These are phyloP conservation scores for Oostethus manadensis DNA, from an alignment of 2,113 vertebrate genomes.

Conservation along the genomic window DNA sequence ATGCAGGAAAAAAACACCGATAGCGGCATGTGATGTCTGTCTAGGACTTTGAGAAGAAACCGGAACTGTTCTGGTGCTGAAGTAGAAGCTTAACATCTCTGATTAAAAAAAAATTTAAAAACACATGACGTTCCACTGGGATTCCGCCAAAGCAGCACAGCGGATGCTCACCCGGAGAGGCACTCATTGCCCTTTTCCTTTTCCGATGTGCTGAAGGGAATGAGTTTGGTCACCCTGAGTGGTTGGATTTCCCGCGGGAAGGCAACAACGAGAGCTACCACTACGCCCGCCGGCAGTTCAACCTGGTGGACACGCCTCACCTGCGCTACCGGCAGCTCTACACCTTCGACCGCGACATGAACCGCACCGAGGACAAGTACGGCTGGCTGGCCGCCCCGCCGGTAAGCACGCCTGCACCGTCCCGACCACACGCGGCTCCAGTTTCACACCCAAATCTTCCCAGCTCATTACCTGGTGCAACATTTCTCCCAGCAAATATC, in stretches of 20 bases:
- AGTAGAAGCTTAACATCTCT: not conserved
- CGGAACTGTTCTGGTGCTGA: not conserved
- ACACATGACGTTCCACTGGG: constrained; percentile 25
- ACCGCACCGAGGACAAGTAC: constrained; percentile 87
- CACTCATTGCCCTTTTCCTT: constrained; percentile 32
- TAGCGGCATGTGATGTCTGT: not conserved
- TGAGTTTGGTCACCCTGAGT: constrained; percentile 98
- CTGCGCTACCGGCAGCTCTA: constrained; percentile 91
- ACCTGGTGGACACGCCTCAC: constrained; percentile 82
- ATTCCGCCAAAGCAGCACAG: constrained; percentile 20
- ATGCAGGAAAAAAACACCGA: too few species aligned
- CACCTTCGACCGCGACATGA: constrained; percentile 94
- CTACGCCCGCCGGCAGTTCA: constrained; percentile 92
- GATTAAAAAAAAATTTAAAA: too few species aligned
- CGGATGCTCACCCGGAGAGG: constrained; percentile 33
- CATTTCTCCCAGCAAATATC: not conserved
- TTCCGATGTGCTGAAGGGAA: constrained; percentile 77
- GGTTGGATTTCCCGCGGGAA: constrained; percentile 93
- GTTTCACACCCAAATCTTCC: not conserved
- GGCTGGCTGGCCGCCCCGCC: constrained; percentile 90
- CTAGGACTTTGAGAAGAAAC: not conserved
- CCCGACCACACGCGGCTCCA: not conserved
- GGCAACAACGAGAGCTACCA: constrained; percentile 97
- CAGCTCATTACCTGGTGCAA: too few species aligned
- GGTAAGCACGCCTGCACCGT: constrained; percentile 68